phyloP scores from a whole-genome alignment of 2,113 vertebrate species.

The Cyprinodon tularosa region DNA sequence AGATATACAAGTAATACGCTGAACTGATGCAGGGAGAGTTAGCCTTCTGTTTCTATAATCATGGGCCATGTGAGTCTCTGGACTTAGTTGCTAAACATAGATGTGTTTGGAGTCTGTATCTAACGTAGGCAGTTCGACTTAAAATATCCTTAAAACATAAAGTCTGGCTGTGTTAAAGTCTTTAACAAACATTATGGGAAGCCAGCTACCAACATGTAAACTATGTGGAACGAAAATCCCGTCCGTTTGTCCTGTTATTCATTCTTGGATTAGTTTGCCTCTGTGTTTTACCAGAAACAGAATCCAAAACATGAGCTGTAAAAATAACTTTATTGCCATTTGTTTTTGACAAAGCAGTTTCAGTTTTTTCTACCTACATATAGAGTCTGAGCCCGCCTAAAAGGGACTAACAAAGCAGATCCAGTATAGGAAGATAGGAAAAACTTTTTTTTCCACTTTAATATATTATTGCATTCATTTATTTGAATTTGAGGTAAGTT shows the following conservation, averaged over 20 bases:
- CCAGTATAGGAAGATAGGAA: background rate
- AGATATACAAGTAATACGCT: constrained; percentile 32
- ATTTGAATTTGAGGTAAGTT: background rate
- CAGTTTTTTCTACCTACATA: background rate
- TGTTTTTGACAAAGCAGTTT: background rate
- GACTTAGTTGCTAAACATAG: constrained; percentile 26
- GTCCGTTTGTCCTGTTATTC: constrained; percentile 51
- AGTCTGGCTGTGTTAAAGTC: constrained; percentile 36
- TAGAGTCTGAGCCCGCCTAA: background rate
- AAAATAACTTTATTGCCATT: background rate
- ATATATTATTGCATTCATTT: background rate
- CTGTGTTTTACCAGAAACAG: constrained; percentile 61
- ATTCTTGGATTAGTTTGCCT: constrained; percentile 60
- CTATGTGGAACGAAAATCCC: constrained; percentile 43
- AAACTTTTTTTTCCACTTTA: background rate
- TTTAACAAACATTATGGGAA: constrained; percentile 53
- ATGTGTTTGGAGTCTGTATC: constrained; percentile 44
- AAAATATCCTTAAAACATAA: constrained; percentile 62
- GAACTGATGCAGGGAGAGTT: constrained; percentile 24
- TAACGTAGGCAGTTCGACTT: constrained; percentile 39
- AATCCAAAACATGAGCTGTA: constrained; percentile 49
- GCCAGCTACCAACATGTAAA: constrained; percentile 45
- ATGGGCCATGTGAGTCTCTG: constrained; percentile 16
- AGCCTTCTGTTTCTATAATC: constrained; percentile 24
- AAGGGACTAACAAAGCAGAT: background rate